Evolutionary conservation across 2,888 invertebrate genomes (phyloP), one percentile per base, ranked within the genome.

Genomic region (Lissonota sp.): DNA sequence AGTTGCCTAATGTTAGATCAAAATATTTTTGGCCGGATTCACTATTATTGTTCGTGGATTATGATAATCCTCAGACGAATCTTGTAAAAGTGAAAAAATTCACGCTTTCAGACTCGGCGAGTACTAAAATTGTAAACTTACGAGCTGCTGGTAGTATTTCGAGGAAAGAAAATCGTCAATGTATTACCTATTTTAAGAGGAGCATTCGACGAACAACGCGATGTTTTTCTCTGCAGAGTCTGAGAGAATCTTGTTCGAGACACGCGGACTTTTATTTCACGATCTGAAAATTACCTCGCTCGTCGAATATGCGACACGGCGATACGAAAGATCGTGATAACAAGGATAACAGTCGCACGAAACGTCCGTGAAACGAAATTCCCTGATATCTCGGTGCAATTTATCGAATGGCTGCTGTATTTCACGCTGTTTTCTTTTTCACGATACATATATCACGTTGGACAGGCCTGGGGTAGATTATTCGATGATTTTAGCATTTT

Each of bases 401-500:
- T 26, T 26, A 26, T 26, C 26, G 26, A 26, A 26, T 26, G 26
- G 26, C 26, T 58, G 58, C 39, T 6, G 16, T 40, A 16, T 51
- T 67, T 10, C 5, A 14, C 5, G 12, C n/a, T 57, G 8, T 62
- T 49, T 63, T 49, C 44, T 40, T 46, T 49, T 14, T 40, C 49
- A n/a, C n/a, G 16, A 46, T 71, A 16, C 10, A 44, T 49, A 49
- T 44, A 6, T 67, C 63, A 70, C 12, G 53, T 58, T 39, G 72
- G 53, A 66, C 81, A 81, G 0, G 58, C 12, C 51, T 70, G 66
- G 5, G 78, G 16, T 26, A 66, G 39, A 44, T 71, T 75, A 60
- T 72, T 69, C 49, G 78, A 26, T 2, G 26, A 53, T 26, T 75
- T 79, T 51, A n/a, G 44, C 64, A 84, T 79, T 80, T 82, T 83